Percentiles rank a stretch among this genome's conserved stretches.
Evolutionary conservation across 2,113 vertebrate genomes (phyloP).

Genomic region (Charadrius vociferus): DNA sequence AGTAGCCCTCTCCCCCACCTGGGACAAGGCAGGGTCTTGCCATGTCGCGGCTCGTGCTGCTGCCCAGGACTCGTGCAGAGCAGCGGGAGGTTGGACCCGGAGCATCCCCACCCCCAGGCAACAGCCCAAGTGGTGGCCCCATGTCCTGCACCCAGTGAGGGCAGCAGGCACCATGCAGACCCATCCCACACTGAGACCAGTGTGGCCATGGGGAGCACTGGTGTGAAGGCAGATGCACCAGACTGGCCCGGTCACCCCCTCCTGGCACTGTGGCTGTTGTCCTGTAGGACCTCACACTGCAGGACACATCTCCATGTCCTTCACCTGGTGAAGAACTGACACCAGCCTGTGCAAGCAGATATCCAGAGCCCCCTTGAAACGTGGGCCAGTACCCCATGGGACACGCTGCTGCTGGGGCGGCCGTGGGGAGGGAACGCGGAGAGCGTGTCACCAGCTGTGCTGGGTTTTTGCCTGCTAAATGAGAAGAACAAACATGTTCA

Average conservation of each 20-base stretch:
- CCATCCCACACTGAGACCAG: neutral
- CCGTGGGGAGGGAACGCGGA: neutral
- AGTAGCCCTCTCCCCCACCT: neutral
- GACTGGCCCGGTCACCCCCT: neutral
- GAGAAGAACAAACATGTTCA: rapidly evolving
- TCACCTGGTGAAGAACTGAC: neutral
- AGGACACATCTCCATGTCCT: neutral
- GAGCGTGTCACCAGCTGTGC: rapidly evolving
- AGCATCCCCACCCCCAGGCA: neutral
- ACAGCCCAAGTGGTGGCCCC: neutral
- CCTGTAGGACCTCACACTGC: neutral
- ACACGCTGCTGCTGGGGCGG: neutral
- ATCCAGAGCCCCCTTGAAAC: neutral
- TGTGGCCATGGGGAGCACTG: neutral
- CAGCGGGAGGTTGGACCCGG: neutral
- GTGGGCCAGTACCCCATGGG: rapidly evolving
- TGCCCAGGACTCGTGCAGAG: neutral
- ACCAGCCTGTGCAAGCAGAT: neutral
- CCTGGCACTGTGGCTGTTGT: rapidly evolving
- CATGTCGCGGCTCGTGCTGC: neutral
- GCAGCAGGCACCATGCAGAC: neutral
- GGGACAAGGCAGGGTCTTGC: neutral
- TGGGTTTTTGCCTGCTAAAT: neutral
- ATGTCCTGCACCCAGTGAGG: neutral
- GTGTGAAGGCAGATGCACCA: neutral